A percentile compares a stretch with the other conserved stretches of the same genome.
These are phyloP conservation scores for Drosophila nr. fundita DNA, from an alignment of 2,888 invertebrate genomes.

Conservation along the genomic window DNA sequence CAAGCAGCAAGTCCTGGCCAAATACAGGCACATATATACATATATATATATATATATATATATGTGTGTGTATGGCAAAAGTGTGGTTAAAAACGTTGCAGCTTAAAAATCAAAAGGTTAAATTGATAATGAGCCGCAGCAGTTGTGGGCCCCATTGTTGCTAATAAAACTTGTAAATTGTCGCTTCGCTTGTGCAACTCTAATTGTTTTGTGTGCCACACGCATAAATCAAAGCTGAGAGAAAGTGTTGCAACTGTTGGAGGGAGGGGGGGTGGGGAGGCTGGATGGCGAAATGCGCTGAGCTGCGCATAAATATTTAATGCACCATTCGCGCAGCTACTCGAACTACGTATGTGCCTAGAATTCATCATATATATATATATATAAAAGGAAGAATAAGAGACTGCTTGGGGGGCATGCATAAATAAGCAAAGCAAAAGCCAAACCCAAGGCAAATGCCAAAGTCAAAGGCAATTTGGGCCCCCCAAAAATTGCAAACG, in stretches of 20 bases:
- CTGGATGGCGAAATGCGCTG: slow-evolving; percentile 59
- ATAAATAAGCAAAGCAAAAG: slow-evolving; percentile 65
- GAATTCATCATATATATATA: slow-evolving; percentile 68
- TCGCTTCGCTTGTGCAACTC: slow-evolving; percentile 20
- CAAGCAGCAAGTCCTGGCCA: slow-evolving; percentile 26
- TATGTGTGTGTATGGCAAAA: background rate
- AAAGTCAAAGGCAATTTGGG: slow-evolving; percentile 76
- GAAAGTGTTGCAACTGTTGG: background rate
- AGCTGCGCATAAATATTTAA: slow-evolving; percentile 78
- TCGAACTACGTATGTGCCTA: slow-evolving; percentile 69
- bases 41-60: background rate
- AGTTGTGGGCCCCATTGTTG: slow-evolving; percentile 20
- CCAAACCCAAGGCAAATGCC: slow-evolving; percentile 41
- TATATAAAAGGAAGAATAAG: background rate
- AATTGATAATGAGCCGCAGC: slow-evolving; percentile 78
- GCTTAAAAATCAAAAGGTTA: slow-evolving; percentile 75
- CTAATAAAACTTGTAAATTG: slow-evolving; percentile 47
- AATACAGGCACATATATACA: background rate
- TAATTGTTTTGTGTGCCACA: slow-evolving; percentile 48
- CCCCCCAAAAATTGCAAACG: slow-evolving; percentile 72
- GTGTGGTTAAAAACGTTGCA: slow-evolving; percentile 60
- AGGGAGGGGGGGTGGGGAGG: background rate
- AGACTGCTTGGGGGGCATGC: slow-evolving; percentile 52
- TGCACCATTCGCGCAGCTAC: slow-evolving; percentile 61
- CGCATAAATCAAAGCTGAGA: slow-evolving; percentile 27